Base-by-base conservation (phyloP, 2,113 vertebrate species). In the Poicephalus meyeri region DNA sequence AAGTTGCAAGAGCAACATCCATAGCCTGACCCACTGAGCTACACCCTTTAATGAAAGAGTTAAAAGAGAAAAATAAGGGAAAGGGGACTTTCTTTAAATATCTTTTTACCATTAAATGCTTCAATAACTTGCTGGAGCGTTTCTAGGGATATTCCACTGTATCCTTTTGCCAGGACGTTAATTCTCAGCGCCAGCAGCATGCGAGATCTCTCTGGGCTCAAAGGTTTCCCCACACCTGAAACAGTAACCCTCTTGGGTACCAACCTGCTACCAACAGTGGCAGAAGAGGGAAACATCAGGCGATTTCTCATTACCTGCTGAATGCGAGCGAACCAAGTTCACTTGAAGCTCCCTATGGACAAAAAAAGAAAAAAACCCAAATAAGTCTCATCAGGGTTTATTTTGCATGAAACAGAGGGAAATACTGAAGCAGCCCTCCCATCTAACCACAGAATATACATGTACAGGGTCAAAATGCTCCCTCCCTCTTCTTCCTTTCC, bases 111-210 rank as follows among this genome's bases (percentile, higher is more conserved):
- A 37, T 99, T 99, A 96, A 99, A 99, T 18, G 97, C 99, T 95
- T 99, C 98, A 17, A 99, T 98, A 95, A 99, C 99, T 97, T 98
- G 98, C 61, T 98, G 96, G 64, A 99, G 98, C 4, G 99, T 99
- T 97, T 99, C 99, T 88, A 99, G 96, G 70, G 99, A 99, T 97
- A 99, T 98, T 47, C 99, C 99, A 44, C 99, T 99, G 97, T 99
- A 95, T 46, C 99, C 99, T 98, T 99, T 99, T 74, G 99, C 99
- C 93, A 99, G 97, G 83, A 99, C 98, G 68, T 99, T 99, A 97
- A 99, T 99, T 96, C 99, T 98, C 90, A 99, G 98, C 2, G 99
- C 99, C 81, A 99, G 97, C 66, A 99, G 98, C 99, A 99, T 99
- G 84, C 99, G 99, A 42, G 99, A 99, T 78, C 99, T 98, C 85